phyloP scores from a whole-genome alignment of 2,797 vertebrate species.

The Hafferia zeledoni region DNA sequence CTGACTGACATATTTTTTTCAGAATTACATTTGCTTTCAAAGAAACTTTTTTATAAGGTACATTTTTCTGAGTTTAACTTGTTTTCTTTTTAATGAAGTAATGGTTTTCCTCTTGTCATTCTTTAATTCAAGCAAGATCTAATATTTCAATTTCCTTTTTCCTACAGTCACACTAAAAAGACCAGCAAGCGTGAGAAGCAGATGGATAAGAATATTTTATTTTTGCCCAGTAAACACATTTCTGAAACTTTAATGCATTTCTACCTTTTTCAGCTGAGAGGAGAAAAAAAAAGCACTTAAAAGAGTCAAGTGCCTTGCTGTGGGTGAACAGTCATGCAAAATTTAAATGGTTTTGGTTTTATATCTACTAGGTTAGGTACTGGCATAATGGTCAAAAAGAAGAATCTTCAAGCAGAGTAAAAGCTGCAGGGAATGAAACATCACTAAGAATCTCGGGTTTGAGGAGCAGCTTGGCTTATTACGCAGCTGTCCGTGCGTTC shows the following conservation, averaged over 20 bases:
- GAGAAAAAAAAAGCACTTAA: neutral
- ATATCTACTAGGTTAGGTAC: conserved; percentile 83
- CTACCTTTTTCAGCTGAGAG: neutral
- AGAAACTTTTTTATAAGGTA: neutral
- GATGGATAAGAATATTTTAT: neutral
- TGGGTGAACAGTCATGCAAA: neutral
- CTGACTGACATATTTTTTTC: neutral
- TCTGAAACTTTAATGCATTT: neutral
- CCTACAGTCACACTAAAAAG: neutral
- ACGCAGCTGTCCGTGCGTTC: conserved; percentile 88
- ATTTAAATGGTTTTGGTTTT: neutral
- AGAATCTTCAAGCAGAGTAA: conserved; percentile 87
- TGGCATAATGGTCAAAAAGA: conserved; percentile 92
- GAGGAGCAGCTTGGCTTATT: conserved; percentile 87
- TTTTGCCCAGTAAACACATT: neutral
- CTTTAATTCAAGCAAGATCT: neutral
- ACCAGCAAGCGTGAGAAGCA: neutral
- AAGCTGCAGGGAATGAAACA: conserved; percentile 87
- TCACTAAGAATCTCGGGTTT: conserved; percentile 85
- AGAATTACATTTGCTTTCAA: neutral
- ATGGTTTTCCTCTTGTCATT: neutral
- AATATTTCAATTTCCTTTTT: neutral
- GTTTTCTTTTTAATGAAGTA: neutral
- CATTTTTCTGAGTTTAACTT: neutral
- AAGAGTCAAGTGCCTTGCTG: neutral